Base-by-base conservation (phyloP, 1,140 invertebrate genomes). In the Littorina saxatilis region DNA sequence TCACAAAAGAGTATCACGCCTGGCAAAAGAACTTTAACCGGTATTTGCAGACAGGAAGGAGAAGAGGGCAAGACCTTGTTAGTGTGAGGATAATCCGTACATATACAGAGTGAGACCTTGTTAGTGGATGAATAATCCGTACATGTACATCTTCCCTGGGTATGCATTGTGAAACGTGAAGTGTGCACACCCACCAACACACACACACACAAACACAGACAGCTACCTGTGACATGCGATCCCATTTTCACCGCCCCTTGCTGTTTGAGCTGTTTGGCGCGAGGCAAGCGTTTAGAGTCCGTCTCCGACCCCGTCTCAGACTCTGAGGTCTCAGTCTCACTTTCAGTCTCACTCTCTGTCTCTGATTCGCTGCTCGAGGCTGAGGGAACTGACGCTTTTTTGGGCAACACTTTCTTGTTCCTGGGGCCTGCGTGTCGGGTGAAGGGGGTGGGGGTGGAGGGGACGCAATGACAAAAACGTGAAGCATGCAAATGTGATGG, bases 281-380 rank as follows among this genome's bases (percentile, higher is more conserved):
- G 55, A 2, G 76, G 76, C 50, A 68, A 68, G 7, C 17, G 32
- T 20, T 68, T 35, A 13, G 70, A 78, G 58, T 63, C 76, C n/a
- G 58, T 78, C 55, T 78, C 76, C 15, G 76, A 78, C 76, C 66
- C 76, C 50, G 74, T 58, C 55, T 58, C 39, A 13, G 76, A 40
- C 23, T 63, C 76, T 0, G 58, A 50, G 4, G 29, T 39, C 58
- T 39, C 76, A 2, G 76, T 63, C 37, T 78, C 55, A 23, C 76
- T 78, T 23, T 61, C 75, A 50, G 75, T 58, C 29, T 63, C 75
- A 3, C 43, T 63, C 11, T 63, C 55, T 3, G 58, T 63, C 29
- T 77, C 74, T 2, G 74, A 35, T 52, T 77, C 50, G 13, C 52
- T 35, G n/a, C 55, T 47, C 13, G 55, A 58, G 39, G 58, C n/a